phyloP scores from a whole-genome alignment of 2,888 invertebrate genomes.

The Hirtodrosophila trivittata region DNA sequence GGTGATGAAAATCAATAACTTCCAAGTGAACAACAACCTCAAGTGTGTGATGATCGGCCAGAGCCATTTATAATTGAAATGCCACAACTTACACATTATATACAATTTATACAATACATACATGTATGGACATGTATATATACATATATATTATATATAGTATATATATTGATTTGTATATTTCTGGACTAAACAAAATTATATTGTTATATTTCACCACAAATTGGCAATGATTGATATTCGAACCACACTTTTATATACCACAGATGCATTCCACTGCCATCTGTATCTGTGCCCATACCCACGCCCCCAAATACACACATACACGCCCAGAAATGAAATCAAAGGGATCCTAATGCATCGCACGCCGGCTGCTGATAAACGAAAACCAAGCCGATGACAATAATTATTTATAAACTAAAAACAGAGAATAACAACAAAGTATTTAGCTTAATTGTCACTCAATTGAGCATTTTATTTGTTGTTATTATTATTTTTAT shows the following conservation, averaged over 20 bases:
- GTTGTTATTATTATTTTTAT: constrained; percentile 12
- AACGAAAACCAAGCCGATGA: constrained; percentile 3
- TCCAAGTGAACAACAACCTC: constrained; percentile 28
- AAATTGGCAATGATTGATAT: constrained; percentile 26
- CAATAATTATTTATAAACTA: constrained; percentile 42
- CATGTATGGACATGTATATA: background rate
- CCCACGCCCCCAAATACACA: background rate
- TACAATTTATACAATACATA: background rate
- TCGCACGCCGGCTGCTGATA: background rate
- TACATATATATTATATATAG: constrained; percentile 4
- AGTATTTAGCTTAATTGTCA: constrained; percentile 49
- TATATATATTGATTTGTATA: constrained; percentile 12
- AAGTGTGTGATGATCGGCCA: constrained; percentile 29
- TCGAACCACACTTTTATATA: background rate
- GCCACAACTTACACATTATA: background rate
- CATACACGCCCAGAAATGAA: background rate
- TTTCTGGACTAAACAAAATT: constrained; percentile 3
- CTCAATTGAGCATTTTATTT: constrained; percentile 55
- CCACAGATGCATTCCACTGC: background rate
- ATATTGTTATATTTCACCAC: constrained; percentile 33
- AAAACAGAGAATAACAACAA: constrained; percentile 14
- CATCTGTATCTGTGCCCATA: background rate
- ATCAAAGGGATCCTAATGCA: background rate
- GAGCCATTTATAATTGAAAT: constrained; percentile 30
- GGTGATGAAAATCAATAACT: constrained; percentile 40